Conservation (phyloP, 2,888 invertebrate genomes). For the Listrodromus nycthemerus region DNA sequence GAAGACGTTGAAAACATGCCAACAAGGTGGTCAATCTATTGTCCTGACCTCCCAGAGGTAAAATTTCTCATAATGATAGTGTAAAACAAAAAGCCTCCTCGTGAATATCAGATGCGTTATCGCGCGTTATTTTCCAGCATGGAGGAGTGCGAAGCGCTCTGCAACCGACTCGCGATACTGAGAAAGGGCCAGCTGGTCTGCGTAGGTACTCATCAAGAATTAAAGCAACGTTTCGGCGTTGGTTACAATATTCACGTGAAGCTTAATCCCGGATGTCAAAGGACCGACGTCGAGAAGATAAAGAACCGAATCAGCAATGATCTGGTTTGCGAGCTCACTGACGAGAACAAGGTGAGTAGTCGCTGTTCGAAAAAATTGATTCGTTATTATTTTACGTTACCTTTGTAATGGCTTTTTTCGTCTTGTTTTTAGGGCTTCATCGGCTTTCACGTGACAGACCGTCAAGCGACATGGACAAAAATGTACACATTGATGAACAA, state of each 20-base stretch:
- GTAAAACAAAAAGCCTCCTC: no score
- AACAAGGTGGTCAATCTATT: constrained; percentile 86
- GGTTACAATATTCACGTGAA: constrained; percentile 88
- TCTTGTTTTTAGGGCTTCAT: constrained; percentile 75
- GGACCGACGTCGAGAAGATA: constrained; percentile 81
- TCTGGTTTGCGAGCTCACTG: constrained; percentile 88
- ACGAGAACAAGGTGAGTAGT: constrained; percentile 88
- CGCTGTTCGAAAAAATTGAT: constrained; percentile 14
- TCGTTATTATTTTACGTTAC: neutral
- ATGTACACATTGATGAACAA: constrained; percentile 80
- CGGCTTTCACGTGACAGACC: constrained; percentile 79
- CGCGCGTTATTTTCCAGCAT: constrained; percentile 86
- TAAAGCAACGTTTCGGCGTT: constrained; percentile 90
- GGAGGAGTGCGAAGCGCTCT: constrained; percentile 95
- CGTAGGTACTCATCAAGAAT: constrained; percentile 89
- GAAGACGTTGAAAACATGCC: constrained; percentile 86
- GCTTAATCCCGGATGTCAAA: constrained; percentile 75
- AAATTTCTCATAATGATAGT: constrained; percentile 19
- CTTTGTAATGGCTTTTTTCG: constrained; percentile 10
- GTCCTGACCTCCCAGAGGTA: constrained; percentile 90
- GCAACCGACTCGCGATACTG: constrained; percentile 92
- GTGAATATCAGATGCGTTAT: neutral
- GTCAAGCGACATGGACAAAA: constrained; percentile 78
- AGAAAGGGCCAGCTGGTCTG: constrained; percentile 90
- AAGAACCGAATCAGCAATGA: constrained; percentile 85